Evolutionary conservation across 2,888 invertebrate species (phyloP).

Genomic region (Cheilosia variabilis): DNA sequence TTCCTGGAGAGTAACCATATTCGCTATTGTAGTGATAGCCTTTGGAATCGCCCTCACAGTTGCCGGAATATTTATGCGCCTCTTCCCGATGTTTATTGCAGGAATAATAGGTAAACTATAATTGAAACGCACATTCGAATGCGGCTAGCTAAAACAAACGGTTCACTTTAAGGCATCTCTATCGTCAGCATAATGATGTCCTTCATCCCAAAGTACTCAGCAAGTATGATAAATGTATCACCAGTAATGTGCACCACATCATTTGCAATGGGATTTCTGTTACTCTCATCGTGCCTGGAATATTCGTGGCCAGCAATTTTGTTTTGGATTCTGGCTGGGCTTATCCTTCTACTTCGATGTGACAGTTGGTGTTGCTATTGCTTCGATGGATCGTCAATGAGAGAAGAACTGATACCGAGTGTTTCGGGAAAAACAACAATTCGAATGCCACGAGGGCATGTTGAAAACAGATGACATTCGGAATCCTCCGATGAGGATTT

Average conservation of each 20-base stretch:
- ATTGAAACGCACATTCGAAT: neutral
- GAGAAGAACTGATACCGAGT: conserved; percentile 81
- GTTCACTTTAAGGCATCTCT: conserved; percentile 77
- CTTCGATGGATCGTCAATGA: conserved; percentile 79
- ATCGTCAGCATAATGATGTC: conserved; percentile 82
- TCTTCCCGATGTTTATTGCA: conserved; percentile 80
- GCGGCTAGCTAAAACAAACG: neutral
- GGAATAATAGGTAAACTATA: conserved; percentile 79
- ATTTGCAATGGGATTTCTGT: conserved; percentile 79
- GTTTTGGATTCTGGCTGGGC: conserved; percentile 81
- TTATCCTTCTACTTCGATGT: conserved; percentile 81
- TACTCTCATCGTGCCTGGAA: conserved; percentile 81
- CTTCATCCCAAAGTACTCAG: conserved; percentile 82
- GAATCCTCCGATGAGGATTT: conserved; percentile 83
- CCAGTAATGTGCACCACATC: conserved; percentile 81
- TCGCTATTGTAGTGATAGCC: conserved; percentile 80
- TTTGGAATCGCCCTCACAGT: conserved; percentile 80
- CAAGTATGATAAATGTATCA: conserved; percentile 81
- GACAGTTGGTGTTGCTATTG: conserved; percentile 83
- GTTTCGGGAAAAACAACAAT: conserved; percentile 82
- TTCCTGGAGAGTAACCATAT: conserved; percentile 82
- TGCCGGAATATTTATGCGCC: conserved; percentile 79
- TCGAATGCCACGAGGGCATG: conserved; percentile 80
- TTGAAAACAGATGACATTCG: conserved; percentile 83
- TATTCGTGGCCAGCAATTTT: conserved; percentile 83